These are phyloP conservation scores for Indri indri DNA, from an alignment of 2,113 vertebrate species.

Conservation along the genomic window DNA sequence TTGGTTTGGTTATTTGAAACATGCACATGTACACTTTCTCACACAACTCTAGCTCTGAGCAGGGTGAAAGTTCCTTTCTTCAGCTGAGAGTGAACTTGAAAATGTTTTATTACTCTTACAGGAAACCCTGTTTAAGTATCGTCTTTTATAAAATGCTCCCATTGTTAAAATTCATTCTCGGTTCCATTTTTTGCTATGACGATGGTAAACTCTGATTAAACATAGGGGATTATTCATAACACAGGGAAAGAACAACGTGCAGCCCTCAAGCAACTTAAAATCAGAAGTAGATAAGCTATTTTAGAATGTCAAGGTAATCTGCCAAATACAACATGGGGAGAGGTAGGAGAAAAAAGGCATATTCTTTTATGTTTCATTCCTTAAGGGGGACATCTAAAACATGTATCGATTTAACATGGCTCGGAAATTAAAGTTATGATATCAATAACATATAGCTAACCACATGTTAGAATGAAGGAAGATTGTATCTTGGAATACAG, in stretches of 20 bases:
- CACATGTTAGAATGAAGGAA: conserved; percentile 70
- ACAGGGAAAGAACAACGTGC: neutral
- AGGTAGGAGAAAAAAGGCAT: neutral
- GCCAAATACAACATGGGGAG: conserved; percentile 40
- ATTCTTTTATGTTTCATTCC: conserved; percentile 56
- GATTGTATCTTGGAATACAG: conserved; percentile 61
- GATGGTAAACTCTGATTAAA: conserved; percentile 45
- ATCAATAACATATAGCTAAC: conserved; percentile 73
- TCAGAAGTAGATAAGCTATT: conserved; percentile 54
- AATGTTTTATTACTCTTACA: conserved; percentile 37
- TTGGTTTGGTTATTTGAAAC: conserved; percentile 72
- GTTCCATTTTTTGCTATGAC: conserved; percentile 23
- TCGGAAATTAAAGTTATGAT: conserved; percentile 74
- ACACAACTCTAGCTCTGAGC: conserved; percentile 21
- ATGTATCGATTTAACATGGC: conserved; percentile 63
- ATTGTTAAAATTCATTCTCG: neutral
- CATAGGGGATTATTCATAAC: neutral
- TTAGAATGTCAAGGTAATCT: conserved; percentile 51
- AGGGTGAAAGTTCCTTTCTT: conserved; percentile 40
- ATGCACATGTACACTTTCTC: conserved; percentile 10
- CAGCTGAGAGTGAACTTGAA: conserved; percentile 15
- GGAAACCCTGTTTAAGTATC: conserved; percentile 13
- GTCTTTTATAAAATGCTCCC: conserved; percentile 28
- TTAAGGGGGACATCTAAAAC: conserved; percentile 52
- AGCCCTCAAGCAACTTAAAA: conserved; percentile 7